These are phyloP conservation scores for Scyliorhinus canicula DNA, from an alignment of 2,797 vertebrate genomes.

Conservation along the genomic window DNA sequence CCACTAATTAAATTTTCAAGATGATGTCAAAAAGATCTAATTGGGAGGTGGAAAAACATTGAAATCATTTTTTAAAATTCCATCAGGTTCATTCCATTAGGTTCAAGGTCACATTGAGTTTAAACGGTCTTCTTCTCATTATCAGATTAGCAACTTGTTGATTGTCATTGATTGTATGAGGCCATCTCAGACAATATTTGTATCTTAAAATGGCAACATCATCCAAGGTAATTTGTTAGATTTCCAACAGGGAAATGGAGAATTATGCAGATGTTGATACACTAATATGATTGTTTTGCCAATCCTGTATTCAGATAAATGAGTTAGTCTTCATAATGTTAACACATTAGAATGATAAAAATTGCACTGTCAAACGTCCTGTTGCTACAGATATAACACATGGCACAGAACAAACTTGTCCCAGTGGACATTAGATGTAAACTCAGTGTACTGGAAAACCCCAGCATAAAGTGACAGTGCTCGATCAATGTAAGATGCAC, in stretches of 20 bases:
- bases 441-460: neutral
- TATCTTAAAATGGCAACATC: neutral
- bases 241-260: neutral
- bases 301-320: neutral
- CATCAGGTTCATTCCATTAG: constrained; percentile 10
- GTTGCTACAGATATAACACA: neutral
- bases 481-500: neutral
- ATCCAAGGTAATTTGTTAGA: neutral
- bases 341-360: neutral
- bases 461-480: neutral
- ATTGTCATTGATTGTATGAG: constrained; percentile 27
- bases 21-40: constrained; percentile 9
- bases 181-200: neutral
- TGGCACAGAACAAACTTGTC: neutral
- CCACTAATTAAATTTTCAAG: constrained; percentile 30
- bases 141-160: constrained; percentile 1
- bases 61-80: neutral
- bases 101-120: neutral
- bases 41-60: constrained; percentile 4
- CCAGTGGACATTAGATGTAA: neutral
- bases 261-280: neutral
- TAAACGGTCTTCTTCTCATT: constrained; percentile 4
- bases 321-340: neutral
- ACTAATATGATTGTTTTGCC: neutral
- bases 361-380: neutral